Conservation (phyloP, 2,797 vertebrate species). For the Glyptemys insculpta region DNA sequence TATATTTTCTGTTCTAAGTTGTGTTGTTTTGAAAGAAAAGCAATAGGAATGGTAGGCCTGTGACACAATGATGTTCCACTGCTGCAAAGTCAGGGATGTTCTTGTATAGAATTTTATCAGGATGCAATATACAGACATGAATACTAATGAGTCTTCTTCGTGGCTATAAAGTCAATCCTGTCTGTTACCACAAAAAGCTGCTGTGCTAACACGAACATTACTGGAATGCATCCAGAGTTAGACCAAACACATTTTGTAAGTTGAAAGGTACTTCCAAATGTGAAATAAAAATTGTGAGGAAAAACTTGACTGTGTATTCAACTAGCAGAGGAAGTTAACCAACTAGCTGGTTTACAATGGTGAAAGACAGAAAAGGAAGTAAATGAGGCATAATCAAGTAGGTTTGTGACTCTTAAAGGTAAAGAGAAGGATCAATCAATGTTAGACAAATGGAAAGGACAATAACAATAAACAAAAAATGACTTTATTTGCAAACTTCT, state of each 20-base stretch:
- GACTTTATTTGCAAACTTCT: neutral
- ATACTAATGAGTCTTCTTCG: neutral
- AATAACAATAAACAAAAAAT: neutral
- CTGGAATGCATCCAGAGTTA: neutral
- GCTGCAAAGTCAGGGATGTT: neutral
- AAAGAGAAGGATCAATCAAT: neutral
- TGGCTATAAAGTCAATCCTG: neutral
- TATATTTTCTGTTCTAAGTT: neutral
- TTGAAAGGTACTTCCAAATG: neutral
- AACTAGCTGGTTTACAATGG: neutral
- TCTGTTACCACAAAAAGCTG: neutral
- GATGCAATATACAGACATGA: neutral
- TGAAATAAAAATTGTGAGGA: neutral
- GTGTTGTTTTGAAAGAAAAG: neutral
- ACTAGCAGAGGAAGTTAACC: neutral
- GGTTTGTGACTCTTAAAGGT: neutral
- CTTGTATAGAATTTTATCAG: neutral
- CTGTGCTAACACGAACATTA: neutral
- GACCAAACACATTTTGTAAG: neutral
- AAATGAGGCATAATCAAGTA: neutral
- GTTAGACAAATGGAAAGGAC: neutral
- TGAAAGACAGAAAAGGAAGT: neutral
- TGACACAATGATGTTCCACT: neutral
- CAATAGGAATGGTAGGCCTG: neutral
- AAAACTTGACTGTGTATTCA: neutral